Conservation (phyloP, 2,888 invertebrate species). For the Crepidodera aurea region DNA sequence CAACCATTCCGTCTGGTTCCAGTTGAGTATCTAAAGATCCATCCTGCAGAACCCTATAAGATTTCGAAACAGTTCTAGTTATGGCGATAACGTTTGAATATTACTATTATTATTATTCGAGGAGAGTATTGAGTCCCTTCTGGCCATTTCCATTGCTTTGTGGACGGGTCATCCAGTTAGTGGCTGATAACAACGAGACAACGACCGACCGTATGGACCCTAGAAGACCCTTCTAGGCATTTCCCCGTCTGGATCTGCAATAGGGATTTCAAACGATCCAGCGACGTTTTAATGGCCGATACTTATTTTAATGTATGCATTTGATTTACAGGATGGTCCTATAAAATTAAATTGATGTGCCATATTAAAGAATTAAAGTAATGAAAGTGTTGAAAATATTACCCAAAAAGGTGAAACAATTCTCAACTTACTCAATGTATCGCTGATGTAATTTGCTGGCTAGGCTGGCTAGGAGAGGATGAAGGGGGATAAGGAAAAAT, state of each 20-base stretch:
- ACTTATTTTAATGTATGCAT: background rate
- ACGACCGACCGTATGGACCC: conserved; percentile 40
- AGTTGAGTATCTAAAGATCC: no score
- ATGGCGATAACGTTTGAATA: conserved; percentile 49
- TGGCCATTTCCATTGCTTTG: conserved; percentile 48
- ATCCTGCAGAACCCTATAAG: background rate
- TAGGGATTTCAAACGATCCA: conserved; percentile 9
- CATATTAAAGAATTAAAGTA: no score
- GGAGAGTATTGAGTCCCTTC: conserved; percentile 35
- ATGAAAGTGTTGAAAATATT: no score
- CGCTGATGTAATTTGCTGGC: no score
- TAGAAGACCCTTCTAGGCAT: conserved; percentile 18
- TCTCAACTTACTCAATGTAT: no score
- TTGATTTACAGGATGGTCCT: background rate
- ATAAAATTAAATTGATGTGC: no score
- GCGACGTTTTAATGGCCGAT: conserved; percentile 10
- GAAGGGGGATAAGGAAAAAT: no score
- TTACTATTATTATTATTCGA: conserved; percentile 14
- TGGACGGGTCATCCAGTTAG: conserved; percentile 61
- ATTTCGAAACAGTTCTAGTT: conserved; percentile 30
- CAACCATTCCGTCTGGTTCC: no score
- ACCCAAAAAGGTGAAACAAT: no score
- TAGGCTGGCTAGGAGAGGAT: no score
- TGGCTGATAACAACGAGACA: conserved; percentile 59
- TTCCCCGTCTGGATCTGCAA: conserved; percentile 3